phyloP scores from a whole-genome alignment of 2,797 vertebrate genomes.

The Cephalopachus bancanus region DNA sequence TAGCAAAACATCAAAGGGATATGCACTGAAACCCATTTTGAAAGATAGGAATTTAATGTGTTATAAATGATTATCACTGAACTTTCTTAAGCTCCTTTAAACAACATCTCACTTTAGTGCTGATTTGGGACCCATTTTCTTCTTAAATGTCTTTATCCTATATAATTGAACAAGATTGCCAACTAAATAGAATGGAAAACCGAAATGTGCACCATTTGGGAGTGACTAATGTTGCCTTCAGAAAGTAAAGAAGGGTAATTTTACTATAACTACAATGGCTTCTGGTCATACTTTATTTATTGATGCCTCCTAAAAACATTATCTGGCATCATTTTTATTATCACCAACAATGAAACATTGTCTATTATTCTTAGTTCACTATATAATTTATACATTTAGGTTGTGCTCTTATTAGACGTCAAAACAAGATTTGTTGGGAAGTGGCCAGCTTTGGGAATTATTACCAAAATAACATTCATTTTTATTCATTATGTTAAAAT shows the following conservation, averaged over 20 bases:
- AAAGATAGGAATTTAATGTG: conserved; percentile 1
- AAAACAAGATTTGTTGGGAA: conserved; percentile 42
- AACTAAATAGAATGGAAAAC: conserved; percentile 22
- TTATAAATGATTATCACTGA: conserved; percentile 39
- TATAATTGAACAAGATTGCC: conserved; percentile 65
- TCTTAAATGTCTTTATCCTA: conserved; percentile 67
- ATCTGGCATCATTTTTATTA: conserved; percentile 1
- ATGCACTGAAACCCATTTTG: background rate
- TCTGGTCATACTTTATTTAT: background rate
- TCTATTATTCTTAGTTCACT: conserved; percentile 21
- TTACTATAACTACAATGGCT: background rate
- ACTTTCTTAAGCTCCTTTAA: conserved; percentile 41
- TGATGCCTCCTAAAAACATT: background rate
- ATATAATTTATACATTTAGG: background rate
- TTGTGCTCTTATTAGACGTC: conserved; percentile 21
- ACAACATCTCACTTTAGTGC: conserved; percentile 33
- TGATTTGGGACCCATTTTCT: conserved; percentile 60
- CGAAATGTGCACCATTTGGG: conserved; percentile 29
- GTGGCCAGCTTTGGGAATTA: background rate
- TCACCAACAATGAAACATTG: background rate
- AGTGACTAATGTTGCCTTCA: conserved; percentile 19
- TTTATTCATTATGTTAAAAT: conserved; percentile 75
- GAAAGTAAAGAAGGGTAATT: background rate
- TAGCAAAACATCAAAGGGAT: background rate
- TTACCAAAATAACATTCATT: conserved; percentile 45